A percentile compares a stretch with the other conserved stretches of the same genome.
Evolutionary conservation across 2,797 vertebrate genomes (phyloP).

Genomic region (Psittacula derbiana): DNA sequence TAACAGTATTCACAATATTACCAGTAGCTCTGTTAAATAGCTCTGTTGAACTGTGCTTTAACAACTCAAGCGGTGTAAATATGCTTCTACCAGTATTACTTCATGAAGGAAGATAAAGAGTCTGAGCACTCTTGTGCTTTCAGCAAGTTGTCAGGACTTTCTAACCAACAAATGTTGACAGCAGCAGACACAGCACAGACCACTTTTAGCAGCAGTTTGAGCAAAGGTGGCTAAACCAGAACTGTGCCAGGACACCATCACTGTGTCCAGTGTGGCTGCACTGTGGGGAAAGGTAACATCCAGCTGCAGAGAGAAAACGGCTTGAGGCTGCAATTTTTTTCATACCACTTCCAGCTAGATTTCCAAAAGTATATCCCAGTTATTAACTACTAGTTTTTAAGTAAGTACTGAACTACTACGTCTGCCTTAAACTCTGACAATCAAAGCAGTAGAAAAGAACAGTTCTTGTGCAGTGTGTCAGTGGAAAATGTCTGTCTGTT

Average conservation of each 20-base stretch:
- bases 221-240: background rate
- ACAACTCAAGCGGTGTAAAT: background rate
- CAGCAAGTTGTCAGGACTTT: background rate
- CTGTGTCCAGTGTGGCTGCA: background rate
- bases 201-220: background rate
- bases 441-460: background rate
- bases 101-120: background rate
- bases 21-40: background rate
- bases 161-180: background rate
- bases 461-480: background rate
- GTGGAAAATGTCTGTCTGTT: background rate
- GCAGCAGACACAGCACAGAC: background rate
- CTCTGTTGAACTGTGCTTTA: background rate
- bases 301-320: background rate
- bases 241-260: background rate
- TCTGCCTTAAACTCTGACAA: background rate
- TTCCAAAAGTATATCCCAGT: background rate
- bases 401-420: background rate
- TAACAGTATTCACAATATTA: background rate
- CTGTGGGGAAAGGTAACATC: background rate
- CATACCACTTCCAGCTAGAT: background rate
- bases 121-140: background rate
- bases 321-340: background rate
- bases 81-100: background rate
- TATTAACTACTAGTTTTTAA: background rate